Conservation (phyloP, 2,113 vertebrate genomes). For the Grallaria varia region DNA sequence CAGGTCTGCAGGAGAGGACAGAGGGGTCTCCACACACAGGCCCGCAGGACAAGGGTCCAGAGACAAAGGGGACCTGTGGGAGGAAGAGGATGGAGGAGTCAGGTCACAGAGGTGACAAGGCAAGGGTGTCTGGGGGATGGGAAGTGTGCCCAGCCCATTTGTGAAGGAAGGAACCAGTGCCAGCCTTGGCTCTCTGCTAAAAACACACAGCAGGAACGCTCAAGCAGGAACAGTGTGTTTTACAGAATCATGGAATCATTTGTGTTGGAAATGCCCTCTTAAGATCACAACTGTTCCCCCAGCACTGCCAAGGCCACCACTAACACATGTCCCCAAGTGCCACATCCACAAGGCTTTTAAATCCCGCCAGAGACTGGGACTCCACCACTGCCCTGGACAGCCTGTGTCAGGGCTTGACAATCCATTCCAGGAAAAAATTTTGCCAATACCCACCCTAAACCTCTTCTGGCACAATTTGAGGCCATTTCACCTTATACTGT, state of each 20-base stretch:
- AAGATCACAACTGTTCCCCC: not conserved
- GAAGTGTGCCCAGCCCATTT: not conserved
- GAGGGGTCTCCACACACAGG: not conserved
- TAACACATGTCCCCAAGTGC: not conserved
- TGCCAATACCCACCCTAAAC: not conserved
- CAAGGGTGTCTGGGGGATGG: fast-evolving
- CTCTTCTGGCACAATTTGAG: not conserved
- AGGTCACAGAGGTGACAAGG: not conserved
- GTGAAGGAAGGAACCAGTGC: not conserved
- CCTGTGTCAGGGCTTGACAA: not conserved
- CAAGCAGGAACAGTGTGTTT: fast-evolving
- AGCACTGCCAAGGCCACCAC: not conserved
- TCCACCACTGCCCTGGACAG: not conserved
- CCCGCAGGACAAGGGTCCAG: not conserved
- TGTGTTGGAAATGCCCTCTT: not conserved
- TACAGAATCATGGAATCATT: not conserved
- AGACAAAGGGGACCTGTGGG: not conserved
- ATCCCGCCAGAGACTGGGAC: not conserved
- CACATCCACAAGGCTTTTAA: not conserved
- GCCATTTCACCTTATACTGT: not conserved
- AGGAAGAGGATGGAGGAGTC: not conserved
- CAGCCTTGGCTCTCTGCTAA: not conserved
- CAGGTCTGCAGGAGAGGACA: not conserved
- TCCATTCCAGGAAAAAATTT: not conserved
- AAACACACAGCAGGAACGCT: fast-evolving